Base-by-base conservation (phyloP, 2,888 invertebrate genomes). In the Tiphia femorata region DNA sequence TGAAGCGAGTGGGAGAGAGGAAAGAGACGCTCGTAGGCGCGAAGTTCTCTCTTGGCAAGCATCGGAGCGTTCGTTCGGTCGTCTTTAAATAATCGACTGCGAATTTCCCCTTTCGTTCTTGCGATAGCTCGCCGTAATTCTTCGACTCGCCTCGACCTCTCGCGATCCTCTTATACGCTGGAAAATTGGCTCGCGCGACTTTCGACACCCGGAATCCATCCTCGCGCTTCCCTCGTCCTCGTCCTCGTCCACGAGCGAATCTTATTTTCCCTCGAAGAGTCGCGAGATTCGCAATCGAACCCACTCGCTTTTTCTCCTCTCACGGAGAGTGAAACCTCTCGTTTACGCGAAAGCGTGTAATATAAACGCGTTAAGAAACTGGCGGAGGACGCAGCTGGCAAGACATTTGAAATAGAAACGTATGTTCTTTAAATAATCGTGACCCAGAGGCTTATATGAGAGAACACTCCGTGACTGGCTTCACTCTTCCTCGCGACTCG, bases 381-480 rank as follows among this genome's bases (percentile, higher is more conserved):
- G 71, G 68, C 75, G 75, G 76, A 79, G 80, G 76, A 75, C 72
- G 79, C 77, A 81, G 78, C 76, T 75, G 72, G 75, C 69, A 67
- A 77, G 73, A 73, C 78, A 82, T 82, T 81, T 80, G 80, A 82
- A 81, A 83, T 82, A 80, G 80, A 82, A 75, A 72, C 75, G 73
- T 61, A 77, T 77, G 76, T 73, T 72, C 82, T 82, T 82, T 81
- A 82, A 83, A 83, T 83, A 83, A 83, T 82, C 80, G 68, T 82
- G 81, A 82, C 80, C 82, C 78, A 81, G 79, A 81, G 79, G 76
- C 76, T 76, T 79, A 75, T 67, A 70, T 49, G 69, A 50, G 64
- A 51, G 52, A 53, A 55, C 58, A 51, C 49, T 49, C 33, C 40
- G 48, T 46, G 58, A 51, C 51, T 38, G 35, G 40, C 51, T 64